Percentiles rank a stretch among this genome's conserved stretches.
Evolutionary conservation across 2,888 invertebrate genomes (phyloP).

Genomic region (Callimorpha dominula): DNA sequence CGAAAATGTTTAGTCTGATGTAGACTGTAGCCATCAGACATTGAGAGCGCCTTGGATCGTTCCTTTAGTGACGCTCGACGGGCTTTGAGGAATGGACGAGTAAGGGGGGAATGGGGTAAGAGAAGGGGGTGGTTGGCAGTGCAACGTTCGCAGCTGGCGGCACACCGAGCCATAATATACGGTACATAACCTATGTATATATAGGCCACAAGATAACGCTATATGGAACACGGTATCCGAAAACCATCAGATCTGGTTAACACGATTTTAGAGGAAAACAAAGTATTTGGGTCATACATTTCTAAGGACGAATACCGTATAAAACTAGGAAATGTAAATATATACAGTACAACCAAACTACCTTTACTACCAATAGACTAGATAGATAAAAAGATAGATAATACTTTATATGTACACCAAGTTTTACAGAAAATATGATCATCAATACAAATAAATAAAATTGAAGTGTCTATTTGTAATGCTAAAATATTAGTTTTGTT

Average conservation of each 20-base stretch:
- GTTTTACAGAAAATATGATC: not conserved
- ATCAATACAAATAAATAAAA: not conserved
- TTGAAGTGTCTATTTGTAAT: too few species aligned
- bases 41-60: slow-evolving; percentile 41
- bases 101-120: slow-evolving; percentile 29
- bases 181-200: slow-evolving; percentile 48
- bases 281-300: slow-evolving; percentile 36
- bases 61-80: slow-evolving; percentile 62
- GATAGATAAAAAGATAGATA: too few species aligned
- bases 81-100: slow-evolving; percentile 65
- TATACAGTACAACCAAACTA: not conserved
- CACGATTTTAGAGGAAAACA: slow-evolving; percentile 45
- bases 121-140: slow-evolving; percentile 43
- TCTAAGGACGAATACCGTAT: slow-evolving; percentile 16
- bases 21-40: slow-evolving; percentile 39
- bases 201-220: slow-evolving; percentile 53
- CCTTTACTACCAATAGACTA: too few species aligned
- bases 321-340: not conserved
- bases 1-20: slow-evolving; percentile 40
- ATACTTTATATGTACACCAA: too few species aligned
- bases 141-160: slow-evolving; percentile 65
- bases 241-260: slow-evolving; percentile 50
- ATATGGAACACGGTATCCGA: slow-evolving; percentile 52
- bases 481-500: too few species aligned
- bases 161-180: slow-evolving; percentile 54